Percentiles rank a stretch among this genome's conserved stretches.
Conservation (phyloP, 1,140 invertebrate genomes). For the Uloborus diversus region DNA sequence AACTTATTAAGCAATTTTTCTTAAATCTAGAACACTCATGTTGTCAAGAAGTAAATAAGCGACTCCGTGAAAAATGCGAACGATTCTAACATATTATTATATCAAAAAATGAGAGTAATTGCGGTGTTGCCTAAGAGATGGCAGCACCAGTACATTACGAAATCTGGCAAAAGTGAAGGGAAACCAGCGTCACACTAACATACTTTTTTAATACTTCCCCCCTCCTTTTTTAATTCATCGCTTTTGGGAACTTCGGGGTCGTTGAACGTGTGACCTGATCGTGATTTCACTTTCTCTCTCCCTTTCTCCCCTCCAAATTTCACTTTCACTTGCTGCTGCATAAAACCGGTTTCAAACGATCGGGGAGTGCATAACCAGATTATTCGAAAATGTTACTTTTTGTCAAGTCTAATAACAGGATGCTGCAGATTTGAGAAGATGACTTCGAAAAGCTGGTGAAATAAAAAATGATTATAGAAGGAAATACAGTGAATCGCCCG, state of each 20-base stretch:
- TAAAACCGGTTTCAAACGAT: neutral
- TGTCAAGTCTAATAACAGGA: neutral
- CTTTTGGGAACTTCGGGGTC: constrained; percentile 10
- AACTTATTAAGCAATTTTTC: no score
- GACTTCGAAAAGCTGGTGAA: neutral
- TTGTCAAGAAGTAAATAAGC: no score
- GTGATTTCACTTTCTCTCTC: constrained; percentile 42
- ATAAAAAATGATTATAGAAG: neutral
- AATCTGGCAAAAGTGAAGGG: constrained; percentile 18
- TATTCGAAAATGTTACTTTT: neutral
- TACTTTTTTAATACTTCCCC: neutral
- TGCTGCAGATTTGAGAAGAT: neutral
- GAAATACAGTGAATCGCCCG: no score
- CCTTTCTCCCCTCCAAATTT: constrained; percentile 14
- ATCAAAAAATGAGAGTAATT: neutral
- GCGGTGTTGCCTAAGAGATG: neutral
- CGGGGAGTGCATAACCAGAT: neutral
- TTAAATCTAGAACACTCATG: no score
- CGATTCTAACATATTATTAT: neutral
- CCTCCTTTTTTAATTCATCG: constrained; percentile 19
- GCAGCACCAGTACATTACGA: constrained; percentile 7
- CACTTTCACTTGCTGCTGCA: constrained; percentile 41
- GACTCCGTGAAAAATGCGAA: no score
- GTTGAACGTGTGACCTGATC: constrained; percentile 50
- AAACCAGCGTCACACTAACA: constrained; percentile 34